Base-by-base conservation (phyloP, 2,888 invertebrate genomes). In the Eurois occulta region DNA sequence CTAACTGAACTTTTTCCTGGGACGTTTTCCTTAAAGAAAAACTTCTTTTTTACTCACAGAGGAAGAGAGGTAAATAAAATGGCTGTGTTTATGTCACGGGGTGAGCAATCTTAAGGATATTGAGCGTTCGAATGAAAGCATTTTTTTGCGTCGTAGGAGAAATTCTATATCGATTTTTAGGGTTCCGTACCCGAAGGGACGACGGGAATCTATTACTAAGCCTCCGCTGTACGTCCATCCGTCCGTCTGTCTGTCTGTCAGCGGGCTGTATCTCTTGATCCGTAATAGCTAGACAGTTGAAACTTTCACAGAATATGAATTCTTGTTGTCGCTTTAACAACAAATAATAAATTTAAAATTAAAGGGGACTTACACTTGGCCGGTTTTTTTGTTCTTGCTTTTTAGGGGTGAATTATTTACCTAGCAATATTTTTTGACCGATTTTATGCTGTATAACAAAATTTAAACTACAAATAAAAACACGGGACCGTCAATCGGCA, bases 11-110 rank as follows among this genome's bases (percentile, higher is more conserved):
- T 35, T 78, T 78, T 74, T 79, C 52, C 32, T 48, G 35, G 38
- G 83, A 74, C 70, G 46, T 78, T 82, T 82, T 82, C 81, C 83
- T 82, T 67, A 64, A 68, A 83, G 78, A 71, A 71, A 81, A 83
- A 83, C 70, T 74, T 74, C 70, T 82, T 65, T 64, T 73, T 62
- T 62, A 62, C 78, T 78, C 28, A 65, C 58, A 75, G 66, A 66
- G 21, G 81, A 67, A 55, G 66, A 62, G 64, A 83, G 71, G 71
- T 68, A 79, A 79, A 80, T 75, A 79, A 79, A 75, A 75, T 75
- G 60, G 52, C 28, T 38, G 52, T 75, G 48, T 82, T 79, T 81
- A 55, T 81, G 64, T 62, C 67, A 66, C 35, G 66, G 67, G 72
- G 77, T 70, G 73, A 68, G 41, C 69, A 66, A 81, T 69, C 48